These are phyloP conservation scores for Sorex fumeus DNA, from an alignment of 2,113 vertebrate genomes.

Conservation along the genomic window DNA sequence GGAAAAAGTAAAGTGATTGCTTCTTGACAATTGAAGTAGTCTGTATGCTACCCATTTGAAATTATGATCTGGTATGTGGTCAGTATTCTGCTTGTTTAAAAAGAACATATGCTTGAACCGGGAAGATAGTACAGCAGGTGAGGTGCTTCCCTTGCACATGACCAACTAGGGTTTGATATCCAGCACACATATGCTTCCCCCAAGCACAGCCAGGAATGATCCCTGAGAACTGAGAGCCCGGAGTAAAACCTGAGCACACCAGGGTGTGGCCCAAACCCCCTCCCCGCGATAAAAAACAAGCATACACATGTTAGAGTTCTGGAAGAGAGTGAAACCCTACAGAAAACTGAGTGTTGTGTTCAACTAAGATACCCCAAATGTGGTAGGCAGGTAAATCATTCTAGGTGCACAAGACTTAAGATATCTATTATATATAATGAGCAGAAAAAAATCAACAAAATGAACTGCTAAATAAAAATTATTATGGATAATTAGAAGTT, in stretches of 20 bases:
- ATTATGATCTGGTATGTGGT: conserved; percentile 18
- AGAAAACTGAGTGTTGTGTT: conserved; percentile 36
- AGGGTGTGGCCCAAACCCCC: no score
- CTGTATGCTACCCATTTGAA: conserved; percentile 37
- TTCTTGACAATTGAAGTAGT: conserved; percentile 27
- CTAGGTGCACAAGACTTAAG: background rate
- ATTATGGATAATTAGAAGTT: no score
- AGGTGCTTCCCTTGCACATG: no score
- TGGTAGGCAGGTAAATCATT: background rate
- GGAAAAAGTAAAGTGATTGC: no score
- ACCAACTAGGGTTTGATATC: no score
- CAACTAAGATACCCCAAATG: background rate
- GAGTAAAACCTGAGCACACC: no score
- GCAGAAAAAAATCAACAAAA: conserved; percentile 10
- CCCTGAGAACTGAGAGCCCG: no score
- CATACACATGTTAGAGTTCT: background rate
- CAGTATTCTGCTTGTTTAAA: conserved; percentile 52
- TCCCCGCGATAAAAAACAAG: no score
- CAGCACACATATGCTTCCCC: no score
- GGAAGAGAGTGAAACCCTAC: conserved; percentile 22
- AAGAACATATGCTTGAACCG: background rate
- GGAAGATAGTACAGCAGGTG: no score
- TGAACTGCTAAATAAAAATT: background rate
- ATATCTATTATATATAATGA: background rate
- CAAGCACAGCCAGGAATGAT: no score